A percentile compares a stretch with the other conserved stretches of the same genome.
These are phyloP conservation scores for Zhuqinia jingwanae DNA, from an alignment of 2,888 invertebrate species.

Conservation along the genomic window DNA sequence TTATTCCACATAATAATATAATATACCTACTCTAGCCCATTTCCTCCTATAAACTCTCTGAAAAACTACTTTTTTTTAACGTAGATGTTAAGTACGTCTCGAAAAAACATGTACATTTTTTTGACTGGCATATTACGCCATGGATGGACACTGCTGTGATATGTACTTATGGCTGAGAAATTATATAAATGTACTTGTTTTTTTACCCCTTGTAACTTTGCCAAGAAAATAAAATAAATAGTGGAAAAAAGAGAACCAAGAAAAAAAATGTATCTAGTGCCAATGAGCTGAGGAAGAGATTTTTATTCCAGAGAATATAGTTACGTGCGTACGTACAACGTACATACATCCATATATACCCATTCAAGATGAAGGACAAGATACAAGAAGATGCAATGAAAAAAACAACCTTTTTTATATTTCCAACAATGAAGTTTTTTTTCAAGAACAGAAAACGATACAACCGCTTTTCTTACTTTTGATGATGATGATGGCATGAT, in stretches of 20 bases:
- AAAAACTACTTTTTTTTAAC: not conserved
- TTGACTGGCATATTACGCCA: constrained; percentile 39
- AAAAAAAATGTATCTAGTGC: constrained; percentile 36
- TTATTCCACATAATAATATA: not conserved
- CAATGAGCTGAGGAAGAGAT: constrained; percentile 37
- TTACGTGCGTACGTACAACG: not conserved
- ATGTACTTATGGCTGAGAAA: not conserved
- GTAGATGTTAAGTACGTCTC: not conserved
- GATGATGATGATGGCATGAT: not conserved
- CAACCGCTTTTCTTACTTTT: not conserved
- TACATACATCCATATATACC: too few relatives aligned
- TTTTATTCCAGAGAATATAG: not conserved
- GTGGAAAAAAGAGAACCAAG: not conserved
- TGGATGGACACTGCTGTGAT: constrained; percentile 51
- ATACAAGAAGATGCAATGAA: constrained; percentile 39
- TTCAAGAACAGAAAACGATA: not conserved
- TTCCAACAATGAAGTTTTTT: constrained; percentile 18
- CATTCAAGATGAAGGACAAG: constrained; percentile 5
- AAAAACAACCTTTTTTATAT: constrained; percentile 27
- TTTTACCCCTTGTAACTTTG: constrained; percentile 43
- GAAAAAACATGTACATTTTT: constrained; percentile 1
- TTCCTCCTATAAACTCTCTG: too few relatives aligned
- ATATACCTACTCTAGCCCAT: not conserved
- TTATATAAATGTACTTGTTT: not conserved
- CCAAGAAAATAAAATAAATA: constrained; percentile 55